A percentile compares a stretch with the other conserved stretches of the same genome.
Conservation (phyloP, 1,140 invertebrate species). For the Uloborus diversus region DNA sequence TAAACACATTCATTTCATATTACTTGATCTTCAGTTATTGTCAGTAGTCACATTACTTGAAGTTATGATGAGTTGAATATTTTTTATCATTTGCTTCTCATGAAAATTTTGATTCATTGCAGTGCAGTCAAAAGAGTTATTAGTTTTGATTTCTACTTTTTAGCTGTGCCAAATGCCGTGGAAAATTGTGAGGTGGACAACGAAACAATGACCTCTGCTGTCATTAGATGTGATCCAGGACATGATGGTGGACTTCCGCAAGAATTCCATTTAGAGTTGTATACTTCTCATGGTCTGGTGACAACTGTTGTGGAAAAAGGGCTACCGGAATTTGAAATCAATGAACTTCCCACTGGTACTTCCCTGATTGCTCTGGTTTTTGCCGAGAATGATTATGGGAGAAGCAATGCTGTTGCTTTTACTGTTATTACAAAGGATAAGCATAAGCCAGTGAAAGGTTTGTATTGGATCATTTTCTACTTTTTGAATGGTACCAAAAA, state of each 20-base stretch:
- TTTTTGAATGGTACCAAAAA: no score
- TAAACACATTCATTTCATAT: no score
- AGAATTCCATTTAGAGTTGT: slow-evolving; percentile 82
- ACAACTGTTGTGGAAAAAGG: slow-evolving; percentile 1
- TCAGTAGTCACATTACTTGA: no score
- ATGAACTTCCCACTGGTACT: slow-evolving; percentile 13
- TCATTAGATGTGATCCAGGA: slow-evolving; percentile 78
- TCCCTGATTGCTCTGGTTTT: slow-evolving; percentile 47
- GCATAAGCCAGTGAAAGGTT: neutral
- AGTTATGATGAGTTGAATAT: no score
- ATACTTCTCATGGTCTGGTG: slow-evolving; percentile 59
- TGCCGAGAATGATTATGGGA: slow-evolving; percentile 24
- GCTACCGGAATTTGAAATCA: slow-evolving; percentile 16
- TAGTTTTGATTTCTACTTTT: neutral
- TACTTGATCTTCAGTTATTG: no score
- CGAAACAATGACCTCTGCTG: slow-evolving; percentile 21
- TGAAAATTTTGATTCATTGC: neutral
- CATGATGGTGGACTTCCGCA: slow-evolving; percentile 83
- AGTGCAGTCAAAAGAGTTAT: neutral
- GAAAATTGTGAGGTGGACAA: slow-evolving; percentile 39
- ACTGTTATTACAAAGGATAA: slow-evolving; percentile 15
- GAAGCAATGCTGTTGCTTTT: slow-evolving; percentile 49
- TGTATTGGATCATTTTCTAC: no score
- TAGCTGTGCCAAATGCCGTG: slow-evolving; percentile 37
- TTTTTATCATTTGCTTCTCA: neutral